These are phyloP conservation scores for Diaphora mendica DNA, from an alignment of 2,888 invertebrate genomes.

Conservation along the genomic window DNA sequence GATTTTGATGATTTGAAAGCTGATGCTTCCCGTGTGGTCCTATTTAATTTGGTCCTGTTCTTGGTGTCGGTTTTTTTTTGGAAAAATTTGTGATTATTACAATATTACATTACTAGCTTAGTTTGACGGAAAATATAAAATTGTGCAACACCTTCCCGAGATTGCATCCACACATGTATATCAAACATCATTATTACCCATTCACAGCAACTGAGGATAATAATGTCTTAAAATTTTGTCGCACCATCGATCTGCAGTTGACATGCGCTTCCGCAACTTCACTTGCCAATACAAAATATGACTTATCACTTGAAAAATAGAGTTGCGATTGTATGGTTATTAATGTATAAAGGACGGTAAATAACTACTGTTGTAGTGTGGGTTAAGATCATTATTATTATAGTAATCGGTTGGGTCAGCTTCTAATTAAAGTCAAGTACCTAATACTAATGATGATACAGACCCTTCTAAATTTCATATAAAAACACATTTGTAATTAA, in stretches of 20 bases:
- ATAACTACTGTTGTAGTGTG: not conserved
- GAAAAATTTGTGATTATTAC: too few relatives aligned
- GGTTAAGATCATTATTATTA: not conserved
- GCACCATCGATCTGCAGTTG: slow-evolving; percentile 35
- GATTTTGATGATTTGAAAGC: too few relatives aligned
- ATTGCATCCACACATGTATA: not conserved
- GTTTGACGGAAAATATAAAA: not conserved
- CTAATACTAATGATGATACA: not conserved
- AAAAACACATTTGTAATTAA: too few relatives aligned
- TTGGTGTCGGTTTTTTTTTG: too few relatives aligned
- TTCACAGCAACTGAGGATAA: slow-evolving; percentile 17
- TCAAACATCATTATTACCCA: not conserved
- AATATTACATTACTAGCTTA: too few relatives aligned
- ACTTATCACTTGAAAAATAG: slow-evolving; percentile 9
- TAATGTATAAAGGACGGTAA: slow-evolving; percentile 1
- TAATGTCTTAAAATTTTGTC: slow-evolving; percentile 19
- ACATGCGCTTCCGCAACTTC: slow-evolving; percentile 12
- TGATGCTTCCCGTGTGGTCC: too few relatives aligned
- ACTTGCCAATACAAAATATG: slow-evolving; percentile 1
- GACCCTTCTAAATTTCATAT: not conserved
- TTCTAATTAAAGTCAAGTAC: not conserved
- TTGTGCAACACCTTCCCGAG: not conserved
- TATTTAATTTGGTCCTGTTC: too few relatives aligned
- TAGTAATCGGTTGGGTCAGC: not conserved
- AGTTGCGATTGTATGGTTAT: not conserved